Base-by-base conservation (phyloP, 1,140 invertebrate species). In the Papilio xuthus region DNA sequence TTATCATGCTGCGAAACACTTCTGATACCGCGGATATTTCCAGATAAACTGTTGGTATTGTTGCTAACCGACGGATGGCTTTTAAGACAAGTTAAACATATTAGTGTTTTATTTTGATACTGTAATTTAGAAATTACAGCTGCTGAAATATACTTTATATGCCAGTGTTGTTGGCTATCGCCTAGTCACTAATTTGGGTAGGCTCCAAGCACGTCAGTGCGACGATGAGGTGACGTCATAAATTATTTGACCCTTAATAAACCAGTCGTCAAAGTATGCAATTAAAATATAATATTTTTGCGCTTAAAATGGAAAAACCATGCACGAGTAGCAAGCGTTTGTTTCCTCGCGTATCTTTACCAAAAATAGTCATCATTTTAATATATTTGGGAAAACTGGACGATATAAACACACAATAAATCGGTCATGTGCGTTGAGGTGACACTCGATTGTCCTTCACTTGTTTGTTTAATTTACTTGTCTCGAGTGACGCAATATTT, bases 391-490 rank as follows among this genome's bases (percentile, higher is more conserved):
- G 20, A 56, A 23, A 26, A 23, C 20, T 60, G 56, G 20, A 60
- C 56, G 10, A 23, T 0, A 26, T 13, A 56, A 56, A 4, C 4
- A n/a, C 20, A 60, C 20, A 23, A 10, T 23, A 60, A 23, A 60
- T 60, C 56, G 56, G 56, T 60, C 56, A 26, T 60, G 56, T 60
- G 56, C 56, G n/a, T 60, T 9, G 15, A 47, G 2, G 44, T 47
- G 20, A 60, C 56, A 23, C 50, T 60, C 20, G 23, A 1, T 10
- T 60, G 56, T 60, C 56, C 20, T 60, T 20, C 56, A 60, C 20
- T 23, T 60, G 56, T 60, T 60, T 60, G 56, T 60, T 60, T 60
- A 60, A 23, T 60, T 60, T 20, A 60, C 56, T 60, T 60, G 56
- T 60, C 56, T 8, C 20, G 56, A 23, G 56, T 60, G 56, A 60